Base-by-base conservation (phyloP, 2,113 vertebrate genomes). In the Gambusia holbrooki region DNA sequence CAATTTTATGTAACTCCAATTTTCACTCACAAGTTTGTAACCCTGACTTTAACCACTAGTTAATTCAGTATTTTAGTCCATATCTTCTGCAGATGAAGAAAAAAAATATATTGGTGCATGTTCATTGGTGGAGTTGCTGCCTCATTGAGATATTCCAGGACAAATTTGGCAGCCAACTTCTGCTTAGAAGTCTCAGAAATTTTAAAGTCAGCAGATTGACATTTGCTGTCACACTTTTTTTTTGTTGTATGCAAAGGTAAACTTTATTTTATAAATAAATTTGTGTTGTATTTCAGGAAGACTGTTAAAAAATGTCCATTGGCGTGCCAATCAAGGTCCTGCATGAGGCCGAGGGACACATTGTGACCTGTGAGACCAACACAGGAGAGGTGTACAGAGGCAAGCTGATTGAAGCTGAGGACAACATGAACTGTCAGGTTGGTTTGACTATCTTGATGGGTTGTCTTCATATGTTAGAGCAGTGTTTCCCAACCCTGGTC, bases 351-450 rank as follows among this genome's bases (percentile, higher is more conserved):
- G 98, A 99, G 87, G 98, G 98, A 17, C 98, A 99, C 89, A 98
- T 99, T 0, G 98, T 99, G 42, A 99, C 97, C 0, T 99, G 98
- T 3, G 98, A 99, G 89, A 99, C 98, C 22, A 99, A 98, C 74
- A 99, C 97, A 0, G 98, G 98, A 0, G 98, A 99, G 54, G 98
- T 99, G 8, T 99, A 99, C 75, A 91, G 98, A 13, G 98, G 98
- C 33, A 99, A 99, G 75, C 95, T 99, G 8, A 98, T 99, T 0
- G 98, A 99, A 84, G 98, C 98, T 0, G 98, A 99, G 74, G 98
- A 99, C 92, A 99, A 99, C 93, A 99, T 99, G 98, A 99, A 99
- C 84, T 99, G 98, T 83, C 98, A 99, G 96, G 98, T 98, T 86
- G 62, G 69, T 75, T 5, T 45, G 27, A 1, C 30, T 63, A 33